phyloP scores from a whole-genome alignment of 23 tunicate species.

The Phallusia fumigata region DNA sequence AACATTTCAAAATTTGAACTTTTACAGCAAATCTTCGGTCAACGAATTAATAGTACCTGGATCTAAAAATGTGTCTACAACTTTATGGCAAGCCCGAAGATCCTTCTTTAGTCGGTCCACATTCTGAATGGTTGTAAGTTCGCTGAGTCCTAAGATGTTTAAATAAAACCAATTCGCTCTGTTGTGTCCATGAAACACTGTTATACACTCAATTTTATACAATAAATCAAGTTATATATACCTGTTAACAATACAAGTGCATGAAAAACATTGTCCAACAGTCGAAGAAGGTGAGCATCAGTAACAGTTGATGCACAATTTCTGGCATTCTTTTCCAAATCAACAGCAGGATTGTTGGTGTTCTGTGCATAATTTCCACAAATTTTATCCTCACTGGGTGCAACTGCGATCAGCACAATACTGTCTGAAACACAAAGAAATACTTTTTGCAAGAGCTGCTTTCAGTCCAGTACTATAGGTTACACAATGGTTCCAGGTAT shows the following conservation, averaged over 20 bases:
- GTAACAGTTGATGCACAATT: conserved; percentile 46
- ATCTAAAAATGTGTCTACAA: conserved; percentile 69
- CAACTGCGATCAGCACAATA: conserved; percentile 72
- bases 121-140: conserved; percentile 53
- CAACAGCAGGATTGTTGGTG: conserved; percentile 4
- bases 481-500: too few species aligned
- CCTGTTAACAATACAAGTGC: conserved; percentile 81
- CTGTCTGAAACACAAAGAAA: conserved; percentile 50
- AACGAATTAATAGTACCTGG: conserved; percentile 52
- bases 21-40: too few species aligned
- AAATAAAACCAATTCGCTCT: too few species aligned
- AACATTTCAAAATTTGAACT: too few species aligned
- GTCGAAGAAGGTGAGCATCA: conserved; percentile 57
- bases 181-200: too few species aligned
- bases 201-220: too few species aligned
- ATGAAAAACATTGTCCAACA: conserved; percentile 81
- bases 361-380: not conserved
- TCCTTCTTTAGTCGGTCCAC: conserved; percentile 73
- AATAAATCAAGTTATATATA: conserved; percentile 7
- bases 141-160: conserved; percentile 50
- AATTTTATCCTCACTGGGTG: conserved; percentile 21
- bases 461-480: too few species aligned
- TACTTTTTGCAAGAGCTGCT: too few species aligned
- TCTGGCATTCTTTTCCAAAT: not conserved
- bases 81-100: conserved; percentile 55